Percentiles rank a stretch among this genome's conserved stretches.
phyloP scores from a whole-genome alignment of 2,888 invertebrate genomes.

The Drosophila emarginata region DNA sequence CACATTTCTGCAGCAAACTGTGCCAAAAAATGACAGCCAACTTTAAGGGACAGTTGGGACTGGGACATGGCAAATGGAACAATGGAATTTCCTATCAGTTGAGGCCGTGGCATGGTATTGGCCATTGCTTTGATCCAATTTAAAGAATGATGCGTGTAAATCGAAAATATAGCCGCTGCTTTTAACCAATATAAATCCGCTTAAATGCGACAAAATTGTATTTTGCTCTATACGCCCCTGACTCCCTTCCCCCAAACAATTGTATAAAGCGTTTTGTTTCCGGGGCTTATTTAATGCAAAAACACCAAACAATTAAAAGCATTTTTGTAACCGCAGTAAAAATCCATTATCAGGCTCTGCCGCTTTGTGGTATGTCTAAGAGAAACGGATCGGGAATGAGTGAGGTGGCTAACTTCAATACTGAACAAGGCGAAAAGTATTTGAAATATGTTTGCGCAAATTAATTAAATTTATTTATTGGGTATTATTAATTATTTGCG shows the following conservation, averaged over 20 bases:
- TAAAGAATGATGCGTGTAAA: slow-evolving; percentile 11
- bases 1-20: slow-evolving; percentile 47
- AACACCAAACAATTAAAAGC: slow-evolving; percentile 55
- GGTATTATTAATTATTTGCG: slow-evolving; percentile 54
- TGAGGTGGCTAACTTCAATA: slow-evolving; percentile 16
- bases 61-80: slow-evolving; percentile 6
- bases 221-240: slow-evolving; percentile 14
- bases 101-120: neutral
- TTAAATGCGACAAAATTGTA: slow-evolving; percentile 40
- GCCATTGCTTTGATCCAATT: slow-evolving; percentile 4
- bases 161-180: slow-evolving; percentile 15
- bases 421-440: slow-evolving; percentile 27
- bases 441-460: slow-evolving; percentile 52
- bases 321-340: slow-evolving; percentile 57
- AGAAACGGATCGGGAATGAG: slow-evolving; percentile 1
- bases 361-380: slow-evolving; percentile 29
- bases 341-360: slow-evolving; percentile 29
- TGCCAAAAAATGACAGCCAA: slow-evolving; percentile 47
- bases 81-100: neutral
- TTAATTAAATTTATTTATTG: slow-evolving; percentile 62
- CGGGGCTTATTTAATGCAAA: slow-evolving; percentile 49
- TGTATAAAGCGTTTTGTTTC: slow-evolving; percentile 13
- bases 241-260: neutral
- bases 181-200: slow-evolving; percentile 41
- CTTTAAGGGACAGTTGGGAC: slow-evolving; percentile 22